phyloP scores from a whole-genome alignment of 2,888 invertebrate species.

The Phoenoteleia sp. region DNA sequence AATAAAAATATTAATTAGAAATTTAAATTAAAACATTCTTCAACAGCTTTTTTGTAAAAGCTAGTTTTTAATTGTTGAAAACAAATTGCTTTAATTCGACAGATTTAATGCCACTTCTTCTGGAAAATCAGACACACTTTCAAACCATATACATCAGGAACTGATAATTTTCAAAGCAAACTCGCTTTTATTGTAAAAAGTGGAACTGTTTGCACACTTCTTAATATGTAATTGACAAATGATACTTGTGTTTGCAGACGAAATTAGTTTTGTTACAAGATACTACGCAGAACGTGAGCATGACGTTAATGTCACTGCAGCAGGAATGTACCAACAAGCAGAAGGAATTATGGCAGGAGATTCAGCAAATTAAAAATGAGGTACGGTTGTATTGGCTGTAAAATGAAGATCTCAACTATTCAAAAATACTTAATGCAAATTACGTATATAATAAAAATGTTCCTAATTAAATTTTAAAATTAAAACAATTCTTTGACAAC shows the following conservation, averaged over 20 bases:
- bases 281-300: constrained; percentile 84
- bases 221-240: constrained; percentile 23
- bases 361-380: constrained; percentile 81
- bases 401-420: too few relatives aligned
- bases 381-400: constrained; percentile 78
- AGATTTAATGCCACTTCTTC: too few relatives aligned
- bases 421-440: too few relatives aligned
- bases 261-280: constrained; percentile 85
- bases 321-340: constrained; percentile 80
- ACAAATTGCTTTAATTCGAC: too few relatives aligned
- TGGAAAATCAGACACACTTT: too few relatives aligned
- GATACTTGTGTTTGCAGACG: constrained; percentile 80
- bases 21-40: too few relatives aligned
- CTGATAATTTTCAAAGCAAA: neutral
- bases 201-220: constrained; percentile 9
- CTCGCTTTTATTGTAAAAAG: neutral
- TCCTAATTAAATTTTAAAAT: too few relatives aligned
- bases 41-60: too few relatives aligned
- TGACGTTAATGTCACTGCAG: constrained; percentile 85
- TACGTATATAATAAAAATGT: too few relatives aligned
- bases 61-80: too few relatives aligned
- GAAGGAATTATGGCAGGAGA: constrained; percentile 75
- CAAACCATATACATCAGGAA: neutral
- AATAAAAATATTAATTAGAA: too few relatives aligned
- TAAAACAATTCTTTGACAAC: too few relatives aligned